Evolutionary conservation across 2,113 vertebrate species (phyloP).

Genomic region (Heterotis niloticus): DNA sequence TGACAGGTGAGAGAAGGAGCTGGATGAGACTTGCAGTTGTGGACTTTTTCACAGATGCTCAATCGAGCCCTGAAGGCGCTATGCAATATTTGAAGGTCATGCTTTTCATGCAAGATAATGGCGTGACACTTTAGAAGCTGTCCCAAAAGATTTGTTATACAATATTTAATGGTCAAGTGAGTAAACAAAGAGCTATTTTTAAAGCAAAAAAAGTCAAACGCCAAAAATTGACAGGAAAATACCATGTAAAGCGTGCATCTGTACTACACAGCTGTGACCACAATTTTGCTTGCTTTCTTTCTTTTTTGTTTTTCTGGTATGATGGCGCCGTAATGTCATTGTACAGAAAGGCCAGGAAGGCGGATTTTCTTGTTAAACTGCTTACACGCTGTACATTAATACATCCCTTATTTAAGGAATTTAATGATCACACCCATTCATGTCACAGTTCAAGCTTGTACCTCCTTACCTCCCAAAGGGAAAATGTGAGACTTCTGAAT

Average conservation of each 20-base stretch:
- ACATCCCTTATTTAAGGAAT: no score
- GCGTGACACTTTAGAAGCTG: constrained; percentile 42
- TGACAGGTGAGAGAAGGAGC: constrained; percentile 37
- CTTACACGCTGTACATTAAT: no score
- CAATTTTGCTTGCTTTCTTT: no score
- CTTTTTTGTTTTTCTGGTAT: no score
- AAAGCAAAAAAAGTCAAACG: no score
- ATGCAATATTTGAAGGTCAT: constrained; percentile 49
- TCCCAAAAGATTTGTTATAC: constrained; percentile 27
- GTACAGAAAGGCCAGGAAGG: no score
- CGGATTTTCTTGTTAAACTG: no score
- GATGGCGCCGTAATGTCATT: no score
- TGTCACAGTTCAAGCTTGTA: constrained; percentile 9
- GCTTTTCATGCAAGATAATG: constrained; percentile 31
- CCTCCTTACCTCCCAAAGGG: constrained; percentile 1
- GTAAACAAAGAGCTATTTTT: background rate
- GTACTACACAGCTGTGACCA: no score
- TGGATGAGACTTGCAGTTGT: constrained; percentile 34
- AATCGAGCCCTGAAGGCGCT: constrained; percentile 35
- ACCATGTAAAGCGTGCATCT: no score
- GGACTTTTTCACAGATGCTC: constrained; percentile 37
- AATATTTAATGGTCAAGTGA: constrained; percentile 28
- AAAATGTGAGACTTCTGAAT: background rate
- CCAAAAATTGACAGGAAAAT: no score
- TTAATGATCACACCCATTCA: constrained; percentile 14